Evolutionary conservation across 2,888 invertebrate genomes (phyloP), one percentile per base, ranked within the genome.

Genomic region (Ochlodes sylvanus): DNA sequence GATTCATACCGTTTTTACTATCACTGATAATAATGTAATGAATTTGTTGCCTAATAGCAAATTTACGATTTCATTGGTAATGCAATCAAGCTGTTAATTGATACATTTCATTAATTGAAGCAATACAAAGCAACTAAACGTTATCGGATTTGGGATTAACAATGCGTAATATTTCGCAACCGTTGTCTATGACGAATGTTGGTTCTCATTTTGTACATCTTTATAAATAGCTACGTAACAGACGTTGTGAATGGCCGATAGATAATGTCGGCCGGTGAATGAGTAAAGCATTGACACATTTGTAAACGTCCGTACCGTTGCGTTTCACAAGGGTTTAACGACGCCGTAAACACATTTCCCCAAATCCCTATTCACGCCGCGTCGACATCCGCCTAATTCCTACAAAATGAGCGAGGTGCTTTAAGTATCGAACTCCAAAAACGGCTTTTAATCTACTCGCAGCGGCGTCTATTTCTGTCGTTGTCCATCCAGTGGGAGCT

Each of bases 391-490:
- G 78, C 73, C 75, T 70, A 70, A 72, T 74, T 75, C 79, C 78
- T 60, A 82, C 84, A 82, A 82, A 82, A 79, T 80, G 81, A 80
- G 79, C 77, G 78, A 83, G 78, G 75, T 77, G 71, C 58, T 60
- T 76, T 73, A 77, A 79, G 82, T 77, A 86, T 85, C 80, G 83
- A 86, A 85, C 80, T 79, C 85, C 86, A 77, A 87, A 89, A 89
- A 86, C 86, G 86, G 86, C 79, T 84, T 86, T 84, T 84, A 84
- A 86, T 88, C 83, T 86, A 85, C 77, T 83, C 78, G 75, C 81
- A 78, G 83, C 76, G 81, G 83, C 76, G 81, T 89, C 90, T 92
- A 92, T 92, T 92, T 92, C 82, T 83, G 91, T 86, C 85, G 84
- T 75, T 84, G 87, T 88, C 89, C 88, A 84, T 89, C 83, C 84